A percentile compares a stretch with the other conserved stretches of the same genome.
phyloP scores from a whole-genome alignment of 1,140 invertebrate genomes.

The Saxidomus purpurata region DNA sequence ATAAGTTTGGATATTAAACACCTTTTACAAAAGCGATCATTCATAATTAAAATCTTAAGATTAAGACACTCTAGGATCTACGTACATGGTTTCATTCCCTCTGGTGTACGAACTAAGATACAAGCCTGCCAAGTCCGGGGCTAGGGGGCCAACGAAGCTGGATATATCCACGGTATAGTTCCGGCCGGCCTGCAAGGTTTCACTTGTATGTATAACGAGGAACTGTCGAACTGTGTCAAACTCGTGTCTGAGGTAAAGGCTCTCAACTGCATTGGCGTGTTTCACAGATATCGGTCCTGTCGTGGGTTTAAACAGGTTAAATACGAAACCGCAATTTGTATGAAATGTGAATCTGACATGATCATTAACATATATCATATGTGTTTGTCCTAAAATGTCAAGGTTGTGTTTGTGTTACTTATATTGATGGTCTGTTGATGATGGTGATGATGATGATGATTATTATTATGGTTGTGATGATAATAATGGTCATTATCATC shows the following conservation, averaged over 20 bases:
- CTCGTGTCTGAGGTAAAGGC: slow-evolving; percentile 10
- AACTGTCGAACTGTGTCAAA: slow-evolving; percentile 61
- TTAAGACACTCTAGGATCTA: no score
- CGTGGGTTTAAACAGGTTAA: no score
- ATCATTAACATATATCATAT: no score
- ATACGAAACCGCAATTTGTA: background rate
- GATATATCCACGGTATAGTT: slow-evolving; percentile 58
- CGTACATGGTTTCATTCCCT: slow-evolving; percentile 57
- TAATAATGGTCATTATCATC: background rate
- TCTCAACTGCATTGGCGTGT: background rate
- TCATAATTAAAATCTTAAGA: no score
- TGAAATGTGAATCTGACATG: no score
- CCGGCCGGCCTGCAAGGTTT: background rate
- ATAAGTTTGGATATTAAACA: no score
- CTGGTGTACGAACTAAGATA: slow-evolving; percentile 67
- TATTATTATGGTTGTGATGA: background rate
- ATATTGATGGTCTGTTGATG: background rate
- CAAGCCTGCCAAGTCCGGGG: slow-evolving; percentile 54
- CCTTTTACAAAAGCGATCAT: no score
- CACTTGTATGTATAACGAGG: slow-evolving; percentile 15
- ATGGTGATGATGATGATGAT: slow-evolving; percentile 1
- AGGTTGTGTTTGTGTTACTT: no score
- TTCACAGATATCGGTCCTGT: background rate
- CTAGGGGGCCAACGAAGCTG: slow-evolving; percentile 57
- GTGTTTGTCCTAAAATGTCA: no score